Base-by-base conservation (phyloP, 2,888 invertebrate genomes). In the Endotricha flammealis region DNA sequence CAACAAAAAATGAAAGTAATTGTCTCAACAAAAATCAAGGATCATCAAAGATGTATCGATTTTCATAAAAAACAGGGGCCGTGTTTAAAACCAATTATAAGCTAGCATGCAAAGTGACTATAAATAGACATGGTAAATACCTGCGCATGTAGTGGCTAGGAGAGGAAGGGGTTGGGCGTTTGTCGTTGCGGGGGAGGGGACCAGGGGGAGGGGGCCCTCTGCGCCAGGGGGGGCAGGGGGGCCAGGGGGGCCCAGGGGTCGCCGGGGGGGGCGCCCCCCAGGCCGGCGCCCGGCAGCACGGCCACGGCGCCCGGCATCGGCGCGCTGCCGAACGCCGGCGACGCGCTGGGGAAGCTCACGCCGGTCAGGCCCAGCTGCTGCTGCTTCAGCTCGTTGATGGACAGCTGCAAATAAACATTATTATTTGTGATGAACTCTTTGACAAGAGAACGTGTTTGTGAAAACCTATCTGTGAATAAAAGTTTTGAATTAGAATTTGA, bases 311-410 rank as follows among this genome's bases (percentile, higher is more conserved):
- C 7, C 4, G 20, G 20, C 20, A 20, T 20, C 13, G 57, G 24
- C 1, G 53, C 46, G 20, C 6, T 8, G 29, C 49, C 49, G 45
- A 53, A 54, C 32, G 65, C 53, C n/a, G 63, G 57, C 70, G 85
- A 47, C 72, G 81, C 61, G 67, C 73, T 27, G n/a, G 56, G 56
- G 62, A 60, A 54, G 41, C 57, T 8, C 28, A 80, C 72, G 14
- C 80, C 72, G 32, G 63, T 57, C 22, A 89, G 82, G 10, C 89
- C 88, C 86, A 88, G 87, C 47, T 90, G 89, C 62, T 91, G 91
- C 58, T 92, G 92, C 56, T 93, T 92, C 57, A 93, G 88, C 77
- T 94, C 92, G 83, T 94, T 94, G 64, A 95, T 93, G 14, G 93
- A 90, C 24, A 94, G n/a, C n/a, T n/a, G n/a, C n/a, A n/a, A n/a